Conservation (phyloP, 2,888 invertebrate genomes). For the Pyrrhosoma nymphula region DNA sequence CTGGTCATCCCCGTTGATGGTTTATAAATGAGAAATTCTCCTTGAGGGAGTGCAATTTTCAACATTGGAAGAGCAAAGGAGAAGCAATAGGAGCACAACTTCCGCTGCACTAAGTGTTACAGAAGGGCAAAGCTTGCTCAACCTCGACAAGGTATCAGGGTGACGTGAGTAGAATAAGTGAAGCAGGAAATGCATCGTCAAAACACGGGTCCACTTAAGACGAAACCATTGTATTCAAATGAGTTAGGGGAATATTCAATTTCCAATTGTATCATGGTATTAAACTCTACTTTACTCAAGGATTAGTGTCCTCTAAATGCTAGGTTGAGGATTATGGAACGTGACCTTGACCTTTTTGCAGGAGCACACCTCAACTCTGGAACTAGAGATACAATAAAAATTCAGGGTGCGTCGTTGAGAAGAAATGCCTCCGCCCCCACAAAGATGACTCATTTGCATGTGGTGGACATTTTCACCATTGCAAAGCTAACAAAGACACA, state of each 20-base stretch:
- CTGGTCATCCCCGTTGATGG: no score
- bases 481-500: neutral
- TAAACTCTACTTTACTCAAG: neutral
- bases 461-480: neutral
- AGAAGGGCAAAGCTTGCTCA: neutral
- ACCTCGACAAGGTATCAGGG: neutral
- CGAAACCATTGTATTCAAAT: conserved; percentile 23
- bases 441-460: neutral
- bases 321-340: neutral
- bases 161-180: neutral
- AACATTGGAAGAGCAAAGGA: neutral
- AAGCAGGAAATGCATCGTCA: neutral
- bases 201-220: neutral
- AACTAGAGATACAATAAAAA: neutral
- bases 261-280: neutral
- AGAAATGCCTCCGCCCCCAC: neutral
- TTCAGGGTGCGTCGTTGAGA: neutral
- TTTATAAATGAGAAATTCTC: no score
- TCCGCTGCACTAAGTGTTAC: neutral
- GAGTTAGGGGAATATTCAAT: neutral
- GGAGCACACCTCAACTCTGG: neutral
- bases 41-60: no score
- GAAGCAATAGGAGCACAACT: neutral
- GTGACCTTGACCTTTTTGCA: neutral
- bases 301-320: neutral